Percentiles rank a stretch among this genome's conserved stretches.
phyloP scores from a whole-genome alignment of 2,888 invertebrate genomes.

The Sericinus montela region DNA sequence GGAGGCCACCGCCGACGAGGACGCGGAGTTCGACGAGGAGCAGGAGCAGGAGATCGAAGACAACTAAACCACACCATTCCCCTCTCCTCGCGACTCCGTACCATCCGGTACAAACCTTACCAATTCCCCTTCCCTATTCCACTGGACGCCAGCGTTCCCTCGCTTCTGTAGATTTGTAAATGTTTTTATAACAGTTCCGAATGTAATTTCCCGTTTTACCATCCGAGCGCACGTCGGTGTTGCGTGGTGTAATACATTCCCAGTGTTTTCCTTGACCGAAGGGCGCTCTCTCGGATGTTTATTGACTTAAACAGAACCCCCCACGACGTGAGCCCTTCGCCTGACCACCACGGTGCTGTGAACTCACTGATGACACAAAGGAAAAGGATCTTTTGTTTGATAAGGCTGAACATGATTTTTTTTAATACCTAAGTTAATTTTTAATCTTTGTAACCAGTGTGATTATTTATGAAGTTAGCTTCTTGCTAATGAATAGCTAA shows the following conservation, averaged over 20 bases:
- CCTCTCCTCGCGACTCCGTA: slow-evolving; percentile 23
- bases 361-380: slow-evolving; percentile 60
- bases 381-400: slow-evolving; percentile 74
- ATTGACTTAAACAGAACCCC: slow-evolving; percentile 57
- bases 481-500: slow-evolving; percentile 56
- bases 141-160: slow-evolving; percentile 29
- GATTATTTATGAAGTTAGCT: slow-evolving; percentile 43
- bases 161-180: slow-evolving; percentile 62
- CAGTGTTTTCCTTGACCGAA: slow-evolving; percentile 66
- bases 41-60: slow-evolving; percentile 86
- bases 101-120: slow-evolving; percentile 24
- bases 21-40: slow-evolving; percentile 89
- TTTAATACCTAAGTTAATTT: slow-evolving; percentile 71
- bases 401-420: slow-evolving; percentile 75
- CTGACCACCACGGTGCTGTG: slow-evolving; percentile 53
- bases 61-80: slow-evolving; percentile 46
- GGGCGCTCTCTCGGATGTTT: slow-evolving; percentile 71
- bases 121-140: slow-evolving; percentile 32
- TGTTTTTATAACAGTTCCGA: slow-evolving; percentile 48
- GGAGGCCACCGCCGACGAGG: slow-evolving; percentile 91
- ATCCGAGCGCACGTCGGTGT: slow-evolving; percentile 46
- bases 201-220: slow-evolving; percentile 33
- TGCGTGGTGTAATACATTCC: slow-evolving; percentile 65
- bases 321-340: slow-evolving; percentile 64
- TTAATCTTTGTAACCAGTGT: slow-evolving; percentile 70